Percentiles rank a stretch among this genome's conserved stretches.
phyloP scores from a whole-genome alignment of 35 echinoderm and acorn worm species.

The Lytechinus pictus region DNA sequence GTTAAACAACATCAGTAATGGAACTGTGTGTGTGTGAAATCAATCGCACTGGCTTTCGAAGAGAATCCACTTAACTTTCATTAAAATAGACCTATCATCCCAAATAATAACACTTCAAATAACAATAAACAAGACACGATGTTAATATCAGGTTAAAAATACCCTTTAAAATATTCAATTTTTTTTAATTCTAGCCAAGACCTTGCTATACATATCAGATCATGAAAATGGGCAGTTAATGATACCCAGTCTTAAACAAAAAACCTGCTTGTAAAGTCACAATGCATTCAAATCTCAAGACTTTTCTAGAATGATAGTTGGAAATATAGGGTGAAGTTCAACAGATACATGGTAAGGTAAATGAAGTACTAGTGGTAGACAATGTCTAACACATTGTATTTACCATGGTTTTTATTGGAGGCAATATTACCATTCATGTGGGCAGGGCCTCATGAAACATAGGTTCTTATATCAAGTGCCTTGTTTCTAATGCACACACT shows the following conservation, averaged over 20 bases:
- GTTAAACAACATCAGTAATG: too few species aligned
- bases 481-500: neutral
- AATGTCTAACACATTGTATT: too few species aligned
- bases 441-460: neutral
- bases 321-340: neutral
- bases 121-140: neutral
- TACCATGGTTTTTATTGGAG: too few species aligned
- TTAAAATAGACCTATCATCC: neutral
- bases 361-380: too few species aligned
- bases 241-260: neutral
- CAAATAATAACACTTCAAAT: neutral
- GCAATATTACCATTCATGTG: too few species aligned
- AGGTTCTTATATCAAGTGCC: neutral
- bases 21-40: too few species aligned
- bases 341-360: too few species aligned
- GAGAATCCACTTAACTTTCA: too few species aligned
- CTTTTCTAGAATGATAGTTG: neutral
- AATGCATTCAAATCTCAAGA: neutral
- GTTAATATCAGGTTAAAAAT: neutral
- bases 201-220: neutral
- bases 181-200: conserved; percentile 4
- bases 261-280: neutral
- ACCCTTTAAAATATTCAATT: neutral
- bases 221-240: neutral
- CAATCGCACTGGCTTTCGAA: too few species aligned